Base-by-base conservation (phyloP, 1,140 invertebrate species). In the Armadillidium nasatum region DNA sequence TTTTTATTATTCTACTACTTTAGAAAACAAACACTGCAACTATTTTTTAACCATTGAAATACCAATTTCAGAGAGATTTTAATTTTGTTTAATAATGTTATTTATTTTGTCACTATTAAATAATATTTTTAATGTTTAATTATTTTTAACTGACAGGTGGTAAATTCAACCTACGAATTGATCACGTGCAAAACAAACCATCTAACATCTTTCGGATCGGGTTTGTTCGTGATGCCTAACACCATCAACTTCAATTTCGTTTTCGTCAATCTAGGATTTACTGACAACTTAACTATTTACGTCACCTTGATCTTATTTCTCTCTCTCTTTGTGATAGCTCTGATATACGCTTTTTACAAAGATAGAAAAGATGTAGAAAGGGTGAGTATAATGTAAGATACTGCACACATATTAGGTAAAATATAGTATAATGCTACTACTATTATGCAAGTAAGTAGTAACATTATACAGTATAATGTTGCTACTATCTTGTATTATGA, bases 181-280 rank as follows among this genome's bases (percentile, higher is more conserved):
- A 68, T 54, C 7, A 68, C 54, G 11, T 75, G 73, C 73, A 22
- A 66, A 44, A 67, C 68, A 10, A 60, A 75, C 69, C 87, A 88
- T 82, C 81, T 88, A 82, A 87, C 87, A 11, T 86, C 86, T 15
- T 88, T 88, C 81, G 87, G 86, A 7, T 84, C 86, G 19, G 87
- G 87, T 78, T 86, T 87, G 68, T 86, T 86, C 71, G 85, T 87
- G 0, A 84, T 85, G 54, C 86, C 86, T 0, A 88, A 88, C 81
- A 87, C 86, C 7, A 87, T 88, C 33, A 87, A 88, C 81, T 88
- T 88, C 80, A 83, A 77, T 68, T 88, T 87, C 71, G 87, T 88
- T 0, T 88, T 87, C 83, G 83, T 83, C 22, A 81, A 84, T 74
- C 83, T 85, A 15, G 85, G 86, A 67, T 88, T 88, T 80, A 81